A percentile compares a stretch with the other conserved stretches of the same genome.
Conservation (phyloP, 2,888 invertebrate genomes). For the Eremobia ochroleuca region DNA sequence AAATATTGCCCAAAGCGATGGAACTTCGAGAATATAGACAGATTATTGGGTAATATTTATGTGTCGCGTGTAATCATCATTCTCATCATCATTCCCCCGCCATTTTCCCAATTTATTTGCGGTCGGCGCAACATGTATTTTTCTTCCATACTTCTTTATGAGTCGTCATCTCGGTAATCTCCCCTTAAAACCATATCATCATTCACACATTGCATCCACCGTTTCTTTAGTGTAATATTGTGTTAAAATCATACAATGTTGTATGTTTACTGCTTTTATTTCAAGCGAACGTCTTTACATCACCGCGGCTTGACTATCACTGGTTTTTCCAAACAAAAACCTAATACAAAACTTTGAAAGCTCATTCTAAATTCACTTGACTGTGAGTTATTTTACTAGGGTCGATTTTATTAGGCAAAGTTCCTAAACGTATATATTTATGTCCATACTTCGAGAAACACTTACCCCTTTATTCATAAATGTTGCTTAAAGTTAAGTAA, state of each 20-base stretch:
- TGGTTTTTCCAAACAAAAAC: background rate
- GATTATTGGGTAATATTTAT: background rate
- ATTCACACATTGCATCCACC: background rate
- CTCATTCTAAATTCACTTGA: background rate
- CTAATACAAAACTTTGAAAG: background rate
- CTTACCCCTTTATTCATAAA: background rate
- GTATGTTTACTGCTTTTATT: background rate
- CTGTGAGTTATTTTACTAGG: background rate
- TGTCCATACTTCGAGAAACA: background rate
- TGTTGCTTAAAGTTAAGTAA: background rate
- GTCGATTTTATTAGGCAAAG: background rate
- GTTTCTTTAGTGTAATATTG: background rate
- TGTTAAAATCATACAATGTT: background rate
- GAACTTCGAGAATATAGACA: background rate
- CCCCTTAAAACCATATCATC: background rate
- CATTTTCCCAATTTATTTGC: too few relatives aligned
- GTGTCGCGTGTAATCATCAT: too few relatives aligned
- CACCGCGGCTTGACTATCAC: background rate
- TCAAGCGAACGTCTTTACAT: background rate
- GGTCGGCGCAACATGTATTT: background rate
- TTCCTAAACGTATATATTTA: background rate
- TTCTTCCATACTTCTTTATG: background rate
- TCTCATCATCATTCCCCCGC: too few relatives aligned
- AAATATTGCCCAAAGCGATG: background rate
- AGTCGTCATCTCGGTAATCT: background rate